phyloP scores from a whole-genome alignment of 2,888 invertebrate species.

The Drosophila basisetae region DNA sequence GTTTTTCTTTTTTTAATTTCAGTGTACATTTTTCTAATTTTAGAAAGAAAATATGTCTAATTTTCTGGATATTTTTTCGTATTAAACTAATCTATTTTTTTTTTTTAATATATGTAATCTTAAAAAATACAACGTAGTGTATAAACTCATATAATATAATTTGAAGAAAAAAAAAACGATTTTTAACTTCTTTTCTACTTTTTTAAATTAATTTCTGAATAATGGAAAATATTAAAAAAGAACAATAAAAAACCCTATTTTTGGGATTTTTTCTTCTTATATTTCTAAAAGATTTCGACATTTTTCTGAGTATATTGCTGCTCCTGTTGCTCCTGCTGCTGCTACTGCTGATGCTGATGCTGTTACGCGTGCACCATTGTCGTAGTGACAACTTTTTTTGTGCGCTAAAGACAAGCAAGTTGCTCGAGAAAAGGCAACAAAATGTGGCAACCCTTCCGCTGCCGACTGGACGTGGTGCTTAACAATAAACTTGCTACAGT shows the following conservation, averaged over 20 bases:
- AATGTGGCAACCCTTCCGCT: slow-evolving; percentile 21
- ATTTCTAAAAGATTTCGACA: not conserved
- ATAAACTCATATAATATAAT: not conserved
- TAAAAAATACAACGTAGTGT: not conserved
- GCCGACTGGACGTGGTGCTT: slow-evolving; percentile 8
- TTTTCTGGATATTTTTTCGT: not conserved
- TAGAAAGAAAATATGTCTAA: rapidly evolving
- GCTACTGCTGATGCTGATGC: slow-evolving; percentile 10
- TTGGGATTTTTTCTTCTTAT: not conserved
- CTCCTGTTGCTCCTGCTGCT: slow-evolving; percentile 16
- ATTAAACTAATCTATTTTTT: not conserved
- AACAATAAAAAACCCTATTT: not conserved
- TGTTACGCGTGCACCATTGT: slow-evolving; percentile 51
- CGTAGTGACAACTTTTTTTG: slow-evolving; percentile 17
- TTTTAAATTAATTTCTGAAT: not conserved
- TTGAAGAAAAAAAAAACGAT: not conserved
- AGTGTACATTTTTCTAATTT: not conserved
- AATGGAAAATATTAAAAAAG: not conserved
- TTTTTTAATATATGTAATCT: not conserved
- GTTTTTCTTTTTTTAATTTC: not conserved
- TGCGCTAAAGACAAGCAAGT: slow-evolving; percentile 39
- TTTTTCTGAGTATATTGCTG: slow-evolving; percentile 8
- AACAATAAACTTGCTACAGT: slow-evolving; percentile 25
- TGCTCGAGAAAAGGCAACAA: slow-evolving; percentile 31
- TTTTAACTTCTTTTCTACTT: not conserved